Evolutionary conservation across 2,113 vertebrate species (phyloP).

Genomic region (Stomatorhinus ivindoensis): DNA sequence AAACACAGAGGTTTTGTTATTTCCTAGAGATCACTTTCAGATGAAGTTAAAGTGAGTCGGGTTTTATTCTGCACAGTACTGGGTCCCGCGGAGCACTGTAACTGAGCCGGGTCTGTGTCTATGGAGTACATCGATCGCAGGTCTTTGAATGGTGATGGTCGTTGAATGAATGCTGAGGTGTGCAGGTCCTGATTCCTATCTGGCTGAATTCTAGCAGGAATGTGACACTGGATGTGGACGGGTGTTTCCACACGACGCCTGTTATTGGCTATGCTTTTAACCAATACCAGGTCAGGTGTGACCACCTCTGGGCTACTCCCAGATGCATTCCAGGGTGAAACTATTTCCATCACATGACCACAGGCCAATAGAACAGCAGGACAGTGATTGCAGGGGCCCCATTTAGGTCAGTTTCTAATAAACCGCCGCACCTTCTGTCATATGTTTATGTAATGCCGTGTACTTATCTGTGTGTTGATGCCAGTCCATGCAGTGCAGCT

Average conservation of each 20-base stretch:
- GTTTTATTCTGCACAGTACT: background rate
- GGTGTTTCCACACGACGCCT: background rate
- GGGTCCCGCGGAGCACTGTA: background rate
- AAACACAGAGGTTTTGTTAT: background rate
- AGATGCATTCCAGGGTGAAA: background rate
- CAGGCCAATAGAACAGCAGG: background rate
- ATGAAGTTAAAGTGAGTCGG: background rate
- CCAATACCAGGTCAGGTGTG: background rate
- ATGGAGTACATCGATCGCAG: background rate
- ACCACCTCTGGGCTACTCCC: background rate
- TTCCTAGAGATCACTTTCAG: background rate
- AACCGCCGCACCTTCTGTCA: background rate
- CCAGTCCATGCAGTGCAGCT: background rate
- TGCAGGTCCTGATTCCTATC: background rate
- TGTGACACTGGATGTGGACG: background rate
- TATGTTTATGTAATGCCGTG: background rate
- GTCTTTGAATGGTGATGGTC: background rate
- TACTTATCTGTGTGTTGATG: background rate
- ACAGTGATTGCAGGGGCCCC: background rate
- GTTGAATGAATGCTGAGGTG: background rate
- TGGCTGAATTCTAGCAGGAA: background rate
- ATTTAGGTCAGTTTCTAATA: background rate
- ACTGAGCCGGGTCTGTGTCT: background rate
- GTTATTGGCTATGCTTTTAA: background rate
- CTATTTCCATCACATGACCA: background rate